Percentiles rank a stretch among this genome's conserved stretches.
phyloP scores from a whole-genome alignment of 1,140 invertebrate species.

The Drosophila ercepeae region DNA sequence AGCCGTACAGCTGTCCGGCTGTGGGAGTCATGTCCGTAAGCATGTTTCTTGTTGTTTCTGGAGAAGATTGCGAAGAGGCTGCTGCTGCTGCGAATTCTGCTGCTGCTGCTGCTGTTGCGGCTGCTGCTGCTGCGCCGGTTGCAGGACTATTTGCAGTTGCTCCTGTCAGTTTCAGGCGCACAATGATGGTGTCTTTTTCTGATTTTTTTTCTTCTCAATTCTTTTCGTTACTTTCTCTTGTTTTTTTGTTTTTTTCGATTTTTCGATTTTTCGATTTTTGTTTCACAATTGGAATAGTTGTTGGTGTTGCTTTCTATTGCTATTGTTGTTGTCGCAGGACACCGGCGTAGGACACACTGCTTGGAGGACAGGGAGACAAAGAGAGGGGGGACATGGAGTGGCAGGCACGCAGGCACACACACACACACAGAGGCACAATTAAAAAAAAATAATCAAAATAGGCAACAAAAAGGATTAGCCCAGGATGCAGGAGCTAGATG shows the following conservation, averaged over 20 bases:
- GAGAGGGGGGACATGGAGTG: constrained; percentile 31
- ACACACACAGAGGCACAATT: constrained; percentile 50
- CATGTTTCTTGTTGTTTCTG: constrained; percentile 76
- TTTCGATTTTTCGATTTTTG: not conserved
- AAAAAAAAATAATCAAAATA: constrained; percentile 37
- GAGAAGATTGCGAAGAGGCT: constrained; percentile 34
- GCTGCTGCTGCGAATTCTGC: constrained; percentile 18
- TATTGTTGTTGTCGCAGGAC: constrained; percentile 31
- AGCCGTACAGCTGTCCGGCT: constrained; percentile 85
- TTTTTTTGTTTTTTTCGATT: constrained; percentile 4
- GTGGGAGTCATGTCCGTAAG: constrained; percentile 86
- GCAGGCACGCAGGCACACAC: constrained; percentile 38
- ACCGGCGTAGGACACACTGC: constrained; percentile 30
- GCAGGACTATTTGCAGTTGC: constrained; percentile 32
- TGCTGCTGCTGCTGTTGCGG: constrained; percentile 24
- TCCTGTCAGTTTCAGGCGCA: constrained; percentile 65
- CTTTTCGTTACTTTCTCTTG: not conserved
- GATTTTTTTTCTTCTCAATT: constrained; percentile 2
- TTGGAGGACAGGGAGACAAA: constrained; percentile 16
- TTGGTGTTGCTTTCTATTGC: constrained; percentile 8
- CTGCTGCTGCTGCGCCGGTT: constrained; percentile 20
- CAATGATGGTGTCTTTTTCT: constrained; percentile 60
- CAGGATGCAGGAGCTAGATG: not conserved
- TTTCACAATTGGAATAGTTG: not conserved
- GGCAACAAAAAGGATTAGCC: constrained; percentile 50